Conservation (phyloP, 2,797 vertebrate genomes). For the Platalea minor region DNA sequence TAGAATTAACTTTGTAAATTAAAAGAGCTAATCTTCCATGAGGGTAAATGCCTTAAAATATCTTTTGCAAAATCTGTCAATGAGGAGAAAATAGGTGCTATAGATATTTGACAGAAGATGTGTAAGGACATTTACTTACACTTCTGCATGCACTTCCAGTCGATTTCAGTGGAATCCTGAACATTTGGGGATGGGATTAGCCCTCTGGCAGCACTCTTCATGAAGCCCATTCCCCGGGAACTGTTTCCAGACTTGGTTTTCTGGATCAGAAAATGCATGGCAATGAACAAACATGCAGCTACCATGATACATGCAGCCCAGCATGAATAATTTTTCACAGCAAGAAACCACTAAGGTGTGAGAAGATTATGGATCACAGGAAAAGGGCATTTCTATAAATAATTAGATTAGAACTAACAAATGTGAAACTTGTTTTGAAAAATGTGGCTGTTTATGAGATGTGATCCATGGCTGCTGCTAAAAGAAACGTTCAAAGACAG, state of each 20-base stretch:
- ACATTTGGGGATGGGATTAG: neutral
- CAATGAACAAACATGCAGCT: neutral
- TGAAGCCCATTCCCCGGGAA: neutral
- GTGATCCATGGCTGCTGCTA: neutral
- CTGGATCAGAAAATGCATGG: neutral
- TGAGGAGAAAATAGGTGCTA: neutral
- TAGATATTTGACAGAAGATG: neutral
- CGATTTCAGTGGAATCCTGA: neutral
- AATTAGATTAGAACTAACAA: slow-evolving; percentile 12
- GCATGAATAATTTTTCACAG: slow-evolving; percentile 16
- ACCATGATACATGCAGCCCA: neutral
- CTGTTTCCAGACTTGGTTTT: neutral
- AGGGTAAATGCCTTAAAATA: neutral
- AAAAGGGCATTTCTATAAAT: slow-evolving; percentile 39
- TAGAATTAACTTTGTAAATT: neutral
- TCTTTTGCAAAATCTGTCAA: neutral
- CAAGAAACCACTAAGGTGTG: neutral
- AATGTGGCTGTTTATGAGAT: neutral
- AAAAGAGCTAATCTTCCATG: neutral
- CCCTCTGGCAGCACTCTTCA: neutral
- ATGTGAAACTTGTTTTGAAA: neutral
- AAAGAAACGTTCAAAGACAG: neutral
- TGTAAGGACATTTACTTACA: neutral
- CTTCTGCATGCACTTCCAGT: neutral
- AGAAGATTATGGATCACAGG: slow-evolving; percentile 1